Base-by-base conservation (phyloP, 2,113 vertebrate species). In the Scatophagus argus region DNA sequence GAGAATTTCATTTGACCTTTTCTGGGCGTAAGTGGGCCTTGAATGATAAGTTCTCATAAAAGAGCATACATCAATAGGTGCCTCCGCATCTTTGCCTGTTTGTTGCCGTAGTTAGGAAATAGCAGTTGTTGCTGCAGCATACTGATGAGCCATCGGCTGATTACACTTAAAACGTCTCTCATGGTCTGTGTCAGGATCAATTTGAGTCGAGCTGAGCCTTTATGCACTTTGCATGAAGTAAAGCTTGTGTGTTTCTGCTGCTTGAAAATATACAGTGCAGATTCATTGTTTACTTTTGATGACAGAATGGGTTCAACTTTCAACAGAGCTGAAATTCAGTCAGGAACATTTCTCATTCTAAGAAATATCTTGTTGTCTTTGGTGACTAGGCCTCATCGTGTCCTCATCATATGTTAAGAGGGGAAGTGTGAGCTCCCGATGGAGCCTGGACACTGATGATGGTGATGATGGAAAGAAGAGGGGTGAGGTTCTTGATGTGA, bases 1-100 rank as follows among this genome's bases (percentile, higher is more conserved):
- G 68, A 75, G 71, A 83, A 88, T 84, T 91, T 82, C 34, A 86
- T 90, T 84, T 91, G 90, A 93, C 89, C 88, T 93, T 93, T 93
- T 80, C 71, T n/a, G 32, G 69, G 46, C 44, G 19, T 72, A 83
- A 87, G 79, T 87, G 87, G 63, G 80, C 55, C 79, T 85, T 81
- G 86, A 88, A 86, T 89, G 86, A 86, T 88, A 88, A 77, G 73
- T 90, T 79, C 83, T 87, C 71, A 69, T 79, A 64, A 91, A 88
- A 84, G 84, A 65, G 63, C 65, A 70, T 23, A 76, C 85, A 78
- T 88, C 88, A 83, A 80, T 89, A 77, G 75, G 54, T 68, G 36
- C 69, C 43, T 72, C 63, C 67, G 43, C 72, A 52, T 36, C 74
- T 54, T 43, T 16, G 6, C 43, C 71, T 77, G 85, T 83, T 87